A percentile compares a stretch with the other conserved stretches of the same genome.
Evolutionary conservation across 2,888 invertebrate species (phyloP).

Genomic region (Chouioia cunea): DNA sequence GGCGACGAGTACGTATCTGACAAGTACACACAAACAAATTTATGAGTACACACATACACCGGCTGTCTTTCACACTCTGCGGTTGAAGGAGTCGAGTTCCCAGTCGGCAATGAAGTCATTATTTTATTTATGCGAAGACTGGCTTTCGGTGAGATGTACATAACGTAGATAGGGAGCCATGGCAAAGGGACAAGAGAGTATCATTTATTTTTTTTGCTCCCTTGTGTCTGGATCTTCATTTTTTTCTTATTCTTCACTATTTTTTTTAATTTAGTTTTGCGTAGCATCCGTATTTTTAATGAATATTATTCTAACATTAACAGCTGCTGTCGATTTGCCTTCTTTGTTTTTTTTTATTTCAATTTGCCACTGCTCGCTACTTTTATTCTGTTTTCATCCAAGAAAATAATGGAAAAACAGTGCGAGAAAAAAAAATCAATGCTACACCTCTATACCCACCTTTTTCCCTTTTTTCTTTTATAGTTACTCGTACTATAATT

Average conservation of each 20-base stretch:
- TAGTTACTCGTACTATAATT: slow-evolving; percentile 41
- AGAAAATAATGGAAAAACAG: slow-evolving; percentile 7
- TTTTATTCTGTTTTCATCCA: slow-evolving; percentile 29
- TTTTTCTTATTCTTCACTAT: slow-evolving; percentile 10
- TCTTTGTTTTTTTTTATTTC: slow-evolving; percentile 25
- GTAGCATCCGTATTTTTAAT: slow-evolving; percentile 24
- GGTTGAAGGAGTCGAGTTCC: slow-evolving; percentile 60
- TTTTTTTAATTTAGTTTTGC: slow-evolving; percentile 43
- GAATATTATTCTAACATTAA: slow-evolving; percentile 34
- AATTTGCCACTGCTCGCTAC: slow-evolving; percentile 19
- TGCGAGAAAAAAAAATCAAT: slow-evolving; percentile 8
- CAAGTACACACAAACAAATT: slow-evolving; percentile 55
- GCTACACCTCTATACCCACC: slow-evolving; percentile 16
- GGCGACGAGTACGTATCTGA: slow-evolving; percentile 53
- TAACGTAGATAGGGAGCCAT: slow-evolving; percentile 31
- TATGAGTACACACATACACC: slow-evolving; percentile 50
- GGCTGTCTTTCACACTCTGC: slow-evolving; percentile 65
- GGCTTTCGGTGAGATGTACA: slow-evolving; percentile 43
- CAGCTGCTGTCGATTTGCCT: slow-evolving; percentile 27
- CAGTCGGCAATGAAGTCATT: slow-evolving; percentile 49
- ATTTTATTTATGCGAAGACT: slow-evolving; percentile 46
- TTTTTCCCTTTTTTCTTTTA: slow-evolving; percentile 38
- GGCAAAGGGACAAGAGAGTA: slow-evolving; percentile 34
- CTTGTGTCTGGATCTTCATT: neutral
- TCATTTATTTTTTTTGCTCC: slow-evolving; percentile 19